Evolutionary conservation across 2,888 invertebrate species (phyloP), one percentile per base, ranked within the genome.

Genomic region (Ceriagrion tenellum): DNA sequence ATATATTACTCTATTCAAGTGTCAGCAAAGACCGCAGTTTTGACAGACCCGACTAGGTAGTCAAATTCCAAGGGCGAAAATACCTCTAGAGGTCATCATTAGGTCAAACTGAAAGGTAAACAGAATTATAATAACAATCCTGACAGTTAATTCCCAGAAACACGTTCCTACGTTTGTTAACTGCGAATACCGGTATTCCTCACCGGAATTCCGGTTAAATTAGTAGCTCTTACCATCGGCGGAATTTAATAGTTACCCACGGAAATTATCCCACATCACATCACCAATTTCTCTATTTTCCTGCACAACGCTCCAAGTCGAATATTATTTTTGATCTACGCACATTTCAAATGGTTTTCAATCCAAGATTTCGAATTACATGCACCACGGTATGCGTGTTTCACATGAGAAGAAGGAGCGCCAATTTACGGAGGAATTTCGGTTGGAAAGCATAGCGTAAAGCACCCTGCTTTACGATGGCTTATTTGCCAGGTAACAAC

Each of bases 31-130:
- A 47, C 47, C 2, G 8, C 47, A 47, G 4, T 47, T 4, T 47
- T 47, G 47, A 47, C 47, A 47, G 47, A 47, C 26, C 69, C n/a
- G 69, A 88, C 47, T 40, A 88, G 47, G 40, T 35, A 88, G 88
- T 26, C 88, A 18, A 88, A n/a, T 23, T 89, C 35, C 93, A 69
- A 93, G 69, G 69, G 47, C 47, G 47, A 16, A 93, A 47, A 74
- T 16, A 26, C n/a, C 2, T 16, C 26, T 47, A 69, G 47, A 93
- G 93, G 93, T 93, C 93, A 91, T 26, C 47, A 74, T 47, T 69
- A 63, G 40, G 47, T 69, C 93, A 93, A 40, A 18, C 12, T 81
- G 81, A 81, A 81, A 81, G 18, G 81, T 35, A 81, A 35, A 81
- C 16, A 2, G 59, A 69, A 69, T 23, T n/a, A n/a, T 81, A 35